Evolutionary conservation across 2,113 vertebrate genomes (phyloP).

Genomic region (Neotoma lepida): DNA sequence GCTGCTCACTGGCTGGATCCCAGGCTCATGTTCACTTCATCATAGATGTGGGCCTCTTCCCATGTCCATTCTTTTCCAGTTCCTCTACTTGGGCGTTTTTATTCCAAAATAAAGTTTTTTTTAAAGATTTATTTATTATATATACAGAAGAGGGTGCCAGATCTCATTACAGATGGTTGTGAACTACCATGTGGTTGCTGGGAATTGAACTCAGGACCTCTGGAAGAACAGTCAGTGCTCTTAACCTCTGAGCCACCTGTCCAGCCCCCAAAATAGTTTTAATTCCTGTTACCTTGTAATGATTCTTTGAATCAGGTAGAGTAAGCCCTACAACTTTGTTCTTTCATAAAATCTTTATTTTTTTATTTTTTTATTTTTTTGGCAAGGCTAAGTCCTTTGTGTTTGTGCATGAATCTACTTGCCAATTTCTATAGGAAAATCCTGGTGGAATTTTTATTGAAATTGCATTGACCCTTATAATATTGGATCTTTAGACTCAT

Average conservation of each 20-base stretch:
- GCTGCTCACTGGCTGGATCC: not conserved
- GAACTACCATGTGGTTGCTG: too few species aligned
- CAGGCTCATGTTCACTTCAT: too few species aligned
- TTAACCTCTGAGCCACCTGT: too few species aligned
- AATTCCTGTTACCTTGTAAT: not conserved
- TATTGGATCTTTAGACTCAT: not conserved
- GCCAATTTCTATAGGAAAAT: not conserved
- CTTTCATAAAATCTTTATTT: not conserved
- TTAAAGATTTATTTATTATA: too few species aligned
- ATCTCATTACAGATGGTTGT: too few species aligned
- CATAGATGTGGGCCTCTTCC: not conserved
- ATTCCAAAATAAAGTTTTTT: not conserved
- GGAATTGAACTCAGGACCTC: too few species aligned
- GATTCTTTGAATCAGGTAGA: not conserved
- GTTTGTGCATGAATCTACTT: not conserved
- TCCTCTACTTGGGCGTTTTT: not conserved
- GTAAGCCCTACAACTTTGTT: not conserved
- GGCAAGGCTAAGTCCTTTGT: not conserved
- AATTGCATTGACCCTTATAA: not conserved
- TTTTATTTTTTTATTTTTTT: not conserved
- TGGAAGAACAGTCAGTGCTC: too few species aligned
- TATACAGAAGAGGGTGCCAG: too few species aligned
- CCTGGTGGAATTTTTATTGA: not conserved
- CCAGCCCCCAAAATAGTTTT: not conserved
- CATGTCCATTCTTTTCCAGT: not conserved